A percentile compares a stretch with the other conserved stretches of the same genome.
Evolutionary conservation across 2,888 invertebrate genomes (phyloP).

Genomic region (Plebejus argus): DNA sequence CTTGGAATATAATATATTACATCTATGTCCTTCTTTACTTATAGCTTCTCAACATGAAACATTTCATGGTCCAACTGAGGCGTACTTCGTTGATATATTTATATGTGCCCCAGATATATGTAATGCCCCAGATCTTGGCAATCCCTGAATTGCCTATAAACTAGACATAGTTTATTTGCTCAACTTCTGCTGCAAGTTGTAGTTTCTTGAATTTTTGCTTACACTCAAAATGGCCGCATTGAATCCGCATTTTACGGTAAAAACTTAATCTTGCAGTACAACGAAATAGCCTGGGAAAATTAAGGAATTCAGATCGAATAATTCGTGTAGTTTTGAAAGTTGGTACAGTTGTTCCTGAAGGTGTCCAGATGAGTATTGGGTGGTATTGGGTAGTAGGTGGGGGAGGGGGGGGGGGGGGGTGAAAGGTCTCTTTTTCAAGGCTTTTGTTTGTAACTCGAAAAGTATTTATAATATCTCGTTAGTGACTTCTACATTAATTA

Average conservation of each 20-base stretch:
- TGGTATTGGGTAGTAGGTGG: too few species aligned
- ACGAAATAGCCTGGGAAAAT: too few species aligned
- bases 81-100: conserved; percentile 8
- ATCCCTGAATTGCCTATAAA: conserved; percentile 14
- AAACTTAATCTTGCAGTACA: neutral
- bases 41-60: neutral
- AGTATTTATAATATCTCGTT: too few species aligned
- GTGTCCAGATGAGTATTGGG: too few species aligned
- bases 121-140: conserved; percentile 7
- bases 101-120: conserved; percentile 2
- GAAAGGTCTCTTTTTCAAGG: too few species aligned
- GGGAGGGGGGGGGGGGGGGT: too few species aligned
- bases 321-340: too few species aligned
- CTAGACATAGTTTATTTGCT: neutral
- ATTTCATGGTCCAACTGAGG: neutral
- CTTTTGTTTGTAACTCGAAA: too few species aligned
- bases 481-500: too few species aligned
- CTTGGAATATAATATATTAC: neutral
- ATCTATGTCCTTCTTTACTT: neutral
- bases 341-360: too few species aligned
- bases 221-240: neutral
- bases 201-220: conserved; percentile 7
- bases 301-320: too few species aligned
- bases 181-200: neutral
- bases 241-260: neutral